Evolutionary conservation across 1,140 invertebrate genomes (phyloP).

Genomic region (Leptestheria dahalacensis): DNA sequence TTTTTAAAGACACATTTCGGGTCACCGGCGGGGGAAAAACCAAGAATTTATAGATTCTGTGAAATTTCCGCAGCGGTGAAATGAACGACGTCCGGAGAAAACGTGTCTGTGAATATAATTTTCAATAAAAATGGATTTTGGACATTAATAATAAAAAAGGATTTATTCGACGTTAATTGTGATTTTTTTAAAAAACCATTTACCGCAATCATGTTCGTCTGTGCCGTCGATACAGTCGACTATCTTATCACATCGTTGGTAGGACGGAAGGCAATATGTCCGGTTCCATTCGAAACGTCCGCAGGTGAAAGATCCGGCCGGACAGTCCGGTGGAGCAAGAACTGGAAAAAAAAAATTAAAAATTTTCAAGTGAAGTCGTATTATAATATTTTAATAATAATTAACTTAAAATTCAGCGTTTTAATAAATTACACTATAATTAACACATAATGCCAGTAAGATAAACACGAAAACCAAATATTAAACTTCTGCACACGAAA

Average conservation of each 20-base stretch:
- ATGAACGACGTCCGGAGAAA: not conserved
- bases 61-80: not conserved
- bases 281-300: slow-evolving; percentile 84
- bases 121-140: too few relatives aligned
- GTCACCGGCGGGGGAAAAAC: too few relatives aligned
- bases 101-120: slow-evolving; percentile 2
- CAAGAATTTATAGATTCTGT: too few relatives aligned
- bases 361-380: not conserved
- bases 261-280: slow-evolving; percentile 77
- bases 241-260: slow-evolving; percentile 80
- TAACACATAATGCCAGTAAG: too few relatives aligned
- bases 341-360: slow-evolving; percentile 21
- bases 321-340: slow-evolving; percentile 73
- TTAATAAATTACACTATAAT: not conserved
- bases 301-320: slow-evolving; percentile 62
- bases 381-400: not conserved
- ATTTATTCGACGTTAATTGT: too few relatives aligned
- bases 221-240: slow-evolving; percentile 87
- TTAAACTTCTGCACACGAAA: too few relatives aligned
- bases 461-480: too few relatives aligned
- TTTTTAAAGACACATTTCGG: too few relatives aligned
- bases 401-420: not conserved
- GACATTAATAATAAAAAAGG: too few relatives aligned
- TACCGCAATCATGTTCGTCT: slow-evolving; percentile 84
- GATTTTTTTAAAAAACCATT: too few relatives aligned